These are phyloP conservation scores for Atta cephalotes DNA, from an alignment of 1,140 invertebrate species.

Conservation along the genomic window DNA sequence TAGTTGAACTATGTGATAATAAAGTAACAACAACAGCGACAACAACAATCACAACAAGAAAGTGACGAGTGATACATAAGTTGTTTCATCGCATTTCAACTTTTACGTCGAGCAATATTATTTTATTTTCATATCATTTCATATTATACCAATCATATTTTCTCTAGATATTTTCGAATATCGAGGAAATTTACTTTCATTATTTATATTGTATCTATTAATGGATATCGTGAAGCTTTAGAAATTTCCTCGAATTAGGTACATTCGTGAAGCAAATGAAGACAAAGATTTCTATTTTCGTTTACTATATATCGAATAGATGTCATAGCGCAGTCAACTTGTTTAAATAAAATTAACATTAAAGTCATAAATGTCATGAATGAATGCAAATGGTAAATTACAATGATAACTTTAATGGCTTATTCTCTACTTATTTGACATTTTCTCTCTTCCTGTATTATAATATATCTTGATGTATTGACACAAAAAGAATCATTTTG, in stretches of 20 bases:
- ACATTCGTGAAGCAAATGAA: background rate
- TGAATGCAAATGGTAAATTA: no score
- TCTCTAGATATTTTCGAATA: background rate
- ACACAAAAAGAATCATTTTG: no score
- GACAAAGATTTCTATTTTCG: background rate
- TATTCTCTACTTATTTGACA: background rate
- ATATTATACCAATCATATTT: background rate
- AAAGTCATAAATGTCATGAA: background rate
- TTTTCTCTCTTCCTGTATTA: no score
- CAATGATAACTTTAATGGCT: background rate
- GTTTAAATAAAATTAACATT: background rate
- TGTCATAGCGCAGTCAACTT: background rate
- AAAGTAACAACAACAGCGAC: conserved; percentile 50
- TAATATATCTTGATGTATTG: no score
- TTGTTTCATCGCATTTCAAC: conserved; percentile 7
- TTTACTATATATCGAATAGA: background rate
- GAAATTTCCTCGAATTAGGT: conserved; percentile 18
- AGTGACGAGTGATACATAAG: conserved; percentile 7
- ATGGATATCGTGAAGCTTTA: background rate
- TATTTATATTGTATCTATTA: background rate
- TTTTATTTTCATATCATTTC: background rate
- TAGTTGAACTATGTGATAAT: conserved; percentile 27
- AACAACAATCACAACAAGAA: conserved; percentile 72
- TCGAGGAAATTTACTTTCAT: background rate
- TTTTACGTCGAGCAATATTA: background rate